These are phyloP conservation scores for Epistrophella euchroma DNA, from an alignment of 2,888 invertebrate genomes.

Conservation along the genomic window DNA sequence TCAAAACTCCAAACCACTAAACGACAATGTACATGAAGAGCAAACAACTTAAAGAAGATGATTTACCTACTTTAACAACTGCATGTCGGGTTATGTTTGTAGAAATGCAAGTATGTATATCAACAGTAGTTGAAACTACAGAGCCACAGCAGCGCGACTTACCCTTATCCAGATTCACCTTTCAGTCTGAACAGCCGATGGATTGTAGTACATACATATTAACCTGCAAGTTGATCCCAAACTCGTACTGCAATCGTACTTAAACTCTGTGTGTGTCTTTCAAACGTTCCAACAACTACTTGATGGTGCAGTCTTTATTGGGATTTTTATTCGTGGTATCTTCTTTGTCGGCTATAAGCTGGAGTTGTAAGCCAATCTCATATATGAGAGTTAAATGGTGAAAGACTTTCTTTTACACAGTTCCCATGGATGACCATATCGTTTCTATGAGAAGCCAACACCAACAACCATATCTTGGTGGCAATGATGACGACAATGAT, in stretches of 20 bases:
- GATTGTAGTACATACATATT: slow-evolving; percentile 33
- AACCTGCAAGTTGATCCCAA: slow-evolving; percentile 61
- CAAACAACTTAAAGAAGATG: slow-evolving; percentile 70
- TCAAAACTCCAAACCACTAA: slow-evolving; percentile 40
- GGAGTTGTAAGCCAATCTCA: slow-evolving; percentile 52
- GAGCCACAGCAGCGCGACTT: slow-evolving; percentile 41
- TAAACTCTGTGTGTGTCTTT: slow-evolving; percentile 16
- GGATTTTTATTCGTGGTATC: slow-evolving; percentile 1
- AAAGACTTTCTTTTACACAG: slow-evolving; percentile 76
- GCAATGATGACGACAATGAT: slow-evolving; percentile 40
- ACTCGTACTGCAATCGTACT: slow-evolving; percentile 47
- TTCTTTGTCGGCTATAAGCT: slow-evolving; percentile 66
- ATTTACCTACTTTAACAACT: slow-evolving; percentile 70
- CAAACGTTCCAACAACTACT: slow-evolving; percentile 20
- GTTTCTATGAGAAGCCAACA: slow-evolving; percentile 12
- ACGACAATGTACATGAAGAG: slow-evolving; percentile 56
- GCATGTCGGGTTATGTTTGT: slow-evolving; percentile 59
- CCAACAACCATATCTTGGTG: slow-evolving; percentile 32
- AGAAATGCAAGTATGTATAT: slow-evolving; percentile 58
- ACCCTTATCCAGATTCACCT: slow-evolving; percentile 75
- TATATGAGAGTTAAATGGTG: slow-evolving; percentile 61
- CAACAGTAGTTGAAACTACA: slow-evolving; percentile 58
- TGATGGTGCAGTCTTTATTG: slow-evolving; percentile 11
- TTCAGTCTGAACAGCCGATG: slow-evolving; percentile 33
- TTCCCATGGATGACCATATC: slow-evolving; percentile 71